Conservation (phyloP, 2,888 invertebrate genomes). For the Lasioglossum pauxillum region DNA sequence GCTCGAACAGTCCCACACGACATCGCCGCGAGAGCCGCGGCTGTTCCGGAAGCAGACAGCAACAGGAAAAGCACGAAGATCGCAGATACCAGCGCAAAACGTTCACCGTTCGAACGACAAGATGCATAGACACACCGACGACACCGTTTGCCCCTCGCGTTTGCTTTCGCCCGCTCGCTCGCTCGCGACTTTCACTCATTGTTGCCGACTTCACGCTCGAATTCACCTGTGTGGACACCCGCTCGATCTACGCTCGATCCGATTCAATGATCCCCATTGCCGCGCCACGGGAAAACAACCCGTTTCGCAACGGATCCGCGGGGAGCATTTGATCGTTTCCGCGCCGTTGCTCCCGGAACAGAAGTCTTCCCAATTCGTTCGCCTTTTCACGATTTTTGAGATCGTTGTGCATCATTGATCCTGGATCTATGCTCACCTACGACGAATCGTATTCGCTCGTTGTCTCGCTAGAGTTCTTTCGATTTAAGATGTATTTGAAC, state of each 20-base stretch:
- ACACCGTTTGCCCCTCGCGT: constrained; percentile 54
- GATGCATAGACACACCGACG: neutral
- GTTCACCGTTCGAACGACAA: neutral
- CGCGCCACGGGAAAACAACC: neutral
- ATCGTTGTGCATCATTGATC: too few relatives aligned
- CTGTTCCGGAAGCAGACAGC: neutral
- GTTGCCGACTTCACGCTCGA: constrained; percentile 67
- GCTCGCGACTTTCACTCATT: constrained; percentile 67
- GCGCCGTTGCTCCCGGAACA: neutral
- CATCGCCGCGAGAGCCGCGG: neutral
- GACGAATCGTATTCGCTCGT: too few relatives aligned
- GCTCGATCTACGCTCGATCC: constrained; percentile 33
- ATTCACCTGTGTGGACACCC: constrained; percentile 57
- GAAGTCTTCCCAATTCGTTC: neutral
- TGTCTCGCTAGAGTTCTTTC: too few relatives aligned
- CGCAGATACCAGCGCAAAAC: constrained; percentile 23
- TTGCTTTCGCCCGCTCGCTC: constrained; percentile 61
- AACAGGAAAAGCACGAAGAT: constrained; percentile 9
- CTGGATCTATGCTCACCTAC: too few relatives aligned
- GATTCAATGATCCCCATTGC: constrained; percentile 19
- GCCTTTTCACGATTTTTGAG: neutral
- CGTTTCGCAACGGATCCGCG: neutral
- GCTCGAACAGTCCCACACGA: neutral
- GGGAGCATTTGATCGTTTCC: constrained; percentile 1
- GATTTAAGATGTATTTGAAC: too few relatives aligned